These are phyloP conservation scores for Chirona hameri DNA, from an alignment of 2,888 invertebrate species.

Conservation along the genomic window DNA sequence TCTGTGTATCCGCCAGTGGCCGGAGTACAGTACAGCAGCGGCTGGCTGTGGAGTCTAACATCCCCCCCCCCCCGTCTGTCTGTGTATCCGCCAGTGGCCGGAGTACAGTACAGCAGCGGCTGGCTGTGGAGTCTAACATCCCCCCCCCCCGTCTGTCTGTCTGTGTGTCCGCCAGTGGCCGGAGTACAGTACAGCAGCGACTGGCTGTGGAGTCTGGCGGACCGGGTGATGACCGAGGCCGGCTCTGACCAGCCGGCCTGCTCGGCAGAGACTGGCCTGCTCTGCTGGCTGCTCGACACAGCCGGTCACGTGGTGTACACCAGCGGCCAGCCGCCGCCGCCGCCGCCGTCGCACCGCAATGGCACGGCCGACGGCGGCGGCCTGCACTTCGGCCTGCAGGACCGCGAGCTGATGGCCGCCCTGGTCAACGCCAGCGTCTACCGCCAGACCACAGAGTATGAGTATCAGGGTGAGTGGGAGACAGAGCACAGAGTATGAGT, in stretches of 20 bases:
- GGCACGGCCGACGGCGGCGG: background rate
- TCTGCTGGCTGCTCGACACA: slow-evolving; percentile 10
- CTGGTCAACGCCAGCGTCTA: background rate
- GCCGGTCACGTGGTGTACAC: background rate
- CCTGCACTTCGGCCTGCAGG: background rate
- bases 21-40: background rate
- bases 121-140: background rate
- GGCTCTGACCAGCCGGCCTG: background rate
- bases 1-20: background rate
- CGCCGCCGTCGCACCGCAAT: too few species aligned
- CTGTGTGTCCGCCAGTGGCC: background rate
- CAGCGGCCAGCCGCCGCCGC: background rate
- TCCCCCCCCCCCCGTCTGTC: background rate
- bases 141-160: background rate
- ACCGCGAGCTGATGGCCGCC: background rate
- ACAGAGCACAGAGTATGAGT: too few species aligned
- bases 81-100: background rate
- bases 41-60: background rate
- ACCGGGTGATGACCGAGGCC: background rate
- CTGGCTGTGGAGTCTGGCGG: background rate
- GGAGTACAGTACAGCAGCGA: background rate
- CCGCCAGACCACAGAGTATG: background rate
- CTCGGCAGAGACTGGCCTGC: background rate
- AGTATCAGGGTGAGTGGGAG: background rate
- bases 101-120: background rate